Percentiles rank a stretch among this genome's conserved stretches.
phyloP scores from a whole-genome alignment of 2,797 vertebrate species.

The Rhabdophis nuchalis region DNA sequence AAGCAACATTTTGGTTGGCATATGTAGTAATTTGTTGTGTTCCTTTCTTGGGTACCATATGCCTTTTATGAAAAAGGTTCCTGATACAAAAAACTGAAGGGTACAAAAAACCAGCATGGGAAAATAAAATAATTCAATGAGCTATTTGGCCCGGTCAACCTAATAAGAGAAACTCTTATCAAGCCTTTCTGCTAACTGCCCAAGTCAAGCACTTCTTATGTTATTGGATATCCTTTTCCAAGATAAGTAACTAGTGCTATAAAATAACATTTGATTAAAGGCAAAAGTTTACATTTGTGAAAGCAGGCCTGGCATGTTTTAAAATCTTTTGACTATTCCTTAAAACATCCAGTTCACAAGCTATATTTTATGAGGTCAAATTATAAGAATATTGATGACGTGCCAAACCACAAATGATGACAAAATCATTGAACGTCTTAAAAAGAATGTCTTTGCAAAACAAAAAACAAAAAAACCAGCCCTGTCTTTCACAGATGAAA shows the following conservation, averaged over 20 bases:
- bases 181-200: background rate
- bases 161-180: background rate
- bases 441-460: constrained; percentile 82
- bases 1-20: background rate
- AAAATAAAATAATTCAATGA: background rate
- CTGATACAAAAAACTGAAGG: background rate
- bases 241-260: background rate
- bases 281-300: constrained; percentile 30
- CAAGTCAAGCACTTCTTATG: background rate
- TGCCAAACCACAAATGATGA: constrained; percentile 90
- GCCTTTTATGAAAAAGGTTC: background rate
- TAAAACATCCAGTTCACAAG: constrained; percentile 60
- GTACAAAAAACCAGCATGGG: background rate
- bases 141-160: background rate
- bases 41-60: background rate
- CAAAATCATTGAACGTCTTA: constrained; percentile 89
- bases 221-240: background rate
- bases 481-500: constrained; percentile 83
- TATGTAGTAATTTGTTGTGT: background rate
- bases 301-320: constrained; percentile 45
- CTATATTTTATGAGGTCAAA: constrained; percentile 80
- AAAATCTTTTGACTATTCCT: constrained; percentile 44
- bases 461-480: background rate
- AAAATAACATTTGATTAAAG: constrained; percentile 35
- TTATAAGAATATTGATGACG: constrained; percentile 79